These are phyloP conservation scores for Ivindomyrus marchei DNA, from an alignment of 2,113 vertebrate genomes.

Conservation along the genomic window DNA sequence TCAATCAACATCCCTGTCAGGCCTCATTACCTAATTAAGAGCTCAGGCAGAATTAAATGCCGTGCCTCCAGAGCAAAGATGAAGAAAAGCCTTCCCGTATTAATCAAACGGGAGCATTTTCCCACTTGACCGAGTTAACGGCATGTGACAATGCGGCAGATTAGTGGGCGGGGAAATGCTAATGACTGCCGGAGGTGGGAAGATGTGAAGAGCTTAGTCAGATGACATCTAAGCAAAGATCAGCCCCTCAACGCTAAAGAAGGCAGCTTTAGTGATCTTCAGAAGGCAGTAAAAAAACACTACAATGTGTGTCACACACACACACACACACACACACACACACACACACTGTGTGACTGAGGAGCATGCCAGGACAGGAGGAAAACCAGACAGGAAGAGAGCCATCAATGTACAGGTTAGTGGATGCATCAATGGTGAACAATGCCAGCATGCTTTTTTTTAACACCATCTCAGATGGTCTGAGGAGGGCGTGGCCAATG, in stretches of 20 bases:
- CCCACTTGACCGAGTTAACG: not conserved
- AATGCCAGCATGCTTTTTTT: not conserved
- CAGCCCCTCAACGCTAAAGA: not conserved
- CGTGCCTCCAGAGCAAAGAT: not conserved
- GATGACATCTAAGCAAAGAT: not conserved
- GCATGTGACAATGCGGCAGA: not conserved
- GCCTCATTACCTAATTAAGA: not conserved
- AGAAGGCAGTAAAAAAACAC: not conserved
- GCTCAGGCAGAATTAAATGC: not conserved
- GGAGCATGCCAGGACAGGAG: not conserved
- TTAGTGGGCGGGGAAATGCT: not conserved
- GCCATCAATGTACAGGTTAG: conserved; percentile 11
- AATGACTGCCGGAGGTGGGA: not conserved
- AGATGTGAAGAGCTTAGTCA: not conserved
- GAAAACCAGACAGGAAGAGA: not conserved
- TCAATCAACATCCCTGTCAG: not conserved
- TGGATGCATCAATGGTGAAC: not conserved
- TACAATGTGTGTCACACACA: not conserved
- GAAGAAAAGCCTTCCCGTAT: not conserved
- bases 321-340: not conserved
- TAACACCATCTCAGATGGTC: not conserved
- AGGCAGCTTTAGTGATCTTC: not conserved
- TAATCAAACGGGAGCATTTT: not conserved
- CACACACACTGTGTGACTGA: not conserved
- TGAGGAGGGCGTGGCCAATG: not conserved